Base-by-base conservation (phyloP, 2,797 vertebrate species). In the Muscicapa striata region DNA sequence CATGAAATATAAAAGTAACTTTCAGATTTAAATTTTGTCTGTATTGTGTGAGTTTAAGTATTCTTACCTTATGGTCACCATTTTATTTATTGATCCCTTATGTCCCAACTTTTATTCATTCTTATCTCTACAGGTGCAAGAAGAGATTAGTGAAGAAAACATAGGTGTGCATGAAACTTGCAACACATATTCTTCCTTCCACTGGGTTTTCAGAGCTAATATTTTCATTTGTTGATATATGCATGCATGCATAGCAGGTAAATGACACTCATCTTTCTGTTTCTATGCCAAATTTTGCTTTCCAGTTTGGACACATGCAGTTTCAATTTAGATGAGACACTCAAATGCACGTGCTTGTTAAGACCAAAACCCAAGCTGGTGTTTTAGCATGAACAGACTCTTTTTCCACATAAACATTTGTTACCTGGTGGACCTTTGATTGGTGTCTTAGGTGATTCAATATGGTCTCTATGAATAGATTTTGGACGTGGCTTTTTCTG, bases 401-500 rank as follows among this genome's bases (percentile, higher is more conserved):
- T 64, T 96, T 55, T 95, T 82, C 86, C 92, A 64, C 49, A 40
- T 17, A 19, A 63, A 40, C 29, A n/a, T 36, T 36, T 93, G 96
- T 98, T 99, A 99, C 99, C 99, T 99, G 99, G 98, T 85, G 98
- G 98, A 76, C 98, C 98, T 97, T 98, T 98, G 94, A 98, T 69
- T 26, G 99, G 99, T 9, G 99, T 99, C 96, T 98, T 99, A 54
- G 99, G 99, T 46, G 99, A 99, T 84, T 99, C 99, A 57, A 98
- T 91, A 76, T 98, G 98, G 92, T 99, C 99, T 38, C 99, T 98
- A 90, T 99, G 99, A 91, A 99, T 98, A 54, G 99, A 99, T 88
- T 99, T 99, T 41, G 99, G 99, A 34, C 99, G 98, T 57, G 98
- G 98, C 76, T 99, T 98, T 94, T 98, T 99, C 91, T 98, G 98